Evolutionary conservation across 2,888 invertebrate species (phyloP), one percentile per base, ranked within the genome.

Genomic region (Resseliella maxima): DNA sequence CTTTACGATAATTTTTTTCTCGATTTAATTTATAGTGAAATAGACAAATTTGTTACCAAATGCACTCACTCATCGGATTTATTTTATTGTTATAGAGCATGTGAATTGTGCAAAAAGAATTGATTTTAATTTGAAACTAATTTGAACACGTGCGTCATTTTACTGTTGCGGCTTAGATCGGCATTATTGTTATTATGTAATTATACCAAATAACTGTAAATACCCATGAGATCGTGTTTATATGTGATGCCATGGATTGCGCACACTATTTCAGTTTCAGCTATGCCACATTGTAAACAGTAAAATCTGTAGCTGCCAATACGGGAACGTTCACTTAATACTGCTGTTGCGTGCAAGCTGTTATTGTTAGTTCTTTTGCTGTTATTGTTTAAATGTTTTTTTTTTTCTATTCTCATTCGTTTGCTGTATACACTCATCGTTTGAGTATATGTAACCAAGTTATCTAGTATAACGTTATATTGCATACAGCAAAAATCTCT

Each of bases 91-190:
- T 15, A 72, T 15, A 31, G 31, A 72, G 31, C 72, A 8, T 0
- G 31, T 15, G 72, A 3, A 27, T 31, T 72, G 59, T 59, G 15
- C 21, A 41, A 83, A n/a, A 83, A 24, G 41, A 83, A 83, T 83
- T 83, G 83, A 38, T 83, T 83, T 85, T 54, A 85, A 85, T 85
- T 85, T 85, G 85, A 85, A 54, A 85, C 35, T 85, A 85, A 85
- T 85, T 54, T 50, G 85, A 35, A 85, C 85, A 85, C 85, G 85
- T 85, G 85, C 54, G 54, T 85, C 85, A 85, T 31, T 85, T 59
- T 59, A 59, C 27, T 27, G 59, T 27, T 15, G 72, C 72, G 72
- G 72, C 72, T 72, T 72, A 15, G 72, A 15, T 31, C 15, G 31
- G 72, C 72, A 72, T 72, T 31, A 72, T 72, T 72, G 31, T 72